Percentiles rank a stretch among this genome's conserved stretches.
These are phyloP conservation scores for Drosophila mulleri DNA, from an alignment of 2,888 invertebrate genomes.

Conservation along the genomic window DNA sequence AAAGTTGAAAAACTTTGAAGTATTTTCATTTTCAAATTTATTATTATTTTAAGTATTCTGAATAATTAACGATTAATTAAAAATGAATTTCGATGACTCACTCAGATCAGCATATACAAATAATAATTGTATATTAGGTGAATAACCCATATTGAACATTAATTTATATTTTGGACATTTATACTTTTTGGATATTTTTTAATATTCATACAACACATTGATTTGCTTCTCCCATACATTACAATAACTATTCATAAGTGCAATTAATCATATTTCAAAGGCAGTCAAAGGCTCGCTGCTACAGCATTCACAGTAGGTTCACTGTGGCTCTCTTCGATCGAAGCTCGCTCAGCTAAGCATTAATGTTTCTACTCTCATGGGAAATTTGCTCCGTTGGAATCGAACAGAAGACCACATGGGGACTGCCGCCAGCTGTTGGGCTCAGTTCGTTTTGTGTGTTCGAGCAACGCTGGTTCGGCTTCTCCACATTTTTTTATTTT, in stretches of 20 bases:
- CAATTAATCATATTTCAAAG: not conserved
- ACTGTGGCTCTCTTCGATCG: slow-evolving; percentile 10
- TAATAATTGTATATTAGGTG: too few relatives aligned
- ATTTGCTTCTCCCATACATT: too few relatives aligned
- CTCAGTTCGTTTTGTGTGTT: slow-evolving; percentile 26
- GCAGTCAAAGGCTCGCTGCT: not conserved
- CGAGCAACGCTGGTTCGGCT: slow-evolving; percentile 11
- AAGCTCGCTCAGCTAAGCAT: slow-evolving; percentile 17
- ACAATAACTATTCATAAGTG: not conserved
- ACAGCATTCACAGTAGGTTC: not conserved
- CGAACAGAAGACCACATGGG: not conserved
- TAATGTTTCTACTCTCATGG: slow-evolving; percentile 2
- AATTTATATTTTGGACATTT: not conserved
- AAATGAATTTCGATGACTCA: too few relatives aligned
- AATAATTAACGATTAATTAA: too few relatives aligned
- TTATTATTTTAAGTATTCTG: too few relatives aligned
- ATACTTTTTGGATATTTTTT: not conserved
- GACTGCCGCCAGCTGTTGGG: slow-evolving; percentile 9
- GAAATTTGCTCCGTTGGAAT: slow-evolving; percentile 32
- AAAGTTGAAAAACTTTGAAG: not conserved
- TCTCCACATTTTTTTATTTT: not conserved
- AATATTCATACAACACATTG: not conserved
- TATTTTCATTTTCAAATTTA: too few relatives aligned
- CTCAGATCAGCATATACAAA: not conserved
- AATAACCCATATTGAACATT: too few relatives aligned